Percentiles rank a stretch among this genome's conserved stretches.
Conservation (phyloP, 2,113 vertebrate species). For the Lipophrys pholis region DNA sequence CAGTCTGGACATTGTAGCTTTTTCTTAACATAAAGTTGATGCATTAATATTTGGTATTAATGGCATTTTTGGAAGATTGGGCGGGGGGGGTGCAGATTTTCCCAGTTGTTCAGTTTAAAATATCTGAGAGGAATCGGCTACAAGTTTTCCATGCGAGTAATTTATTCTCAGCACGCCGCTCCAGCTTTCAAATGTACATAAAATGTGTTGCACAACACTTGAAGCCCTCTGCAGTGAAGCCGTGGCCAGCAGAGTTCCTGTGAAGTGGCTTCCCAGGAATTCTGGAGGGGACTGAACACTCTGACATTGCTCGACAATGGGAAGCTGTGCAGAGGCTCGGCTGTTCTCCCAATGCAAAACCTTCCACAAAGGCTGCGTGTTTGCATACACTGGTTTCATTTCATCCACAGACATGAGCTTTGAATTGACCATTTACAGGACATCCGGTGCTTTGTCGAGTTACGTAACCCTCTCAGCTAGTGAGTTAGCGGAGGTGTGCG, state of each 20-base stretch:
- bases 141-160: too few relatives aligned
- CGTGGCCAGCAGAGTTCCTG: conserved; percentile 43
- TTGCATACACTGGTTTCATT: conserved; percentile 40
- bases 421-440: conserved; percentile 12
- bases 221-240: conserved; percentile 6
- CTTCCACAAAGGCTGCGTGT: conserved; percentile 24
- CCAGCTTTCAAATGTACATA: not conserved
- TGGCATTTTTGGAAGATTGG: too few relatives aligned
- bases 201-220: conserved; percentile 56
- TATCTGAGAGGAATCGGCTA: too few relatives aligned
- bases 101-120: too few relatives aligned
- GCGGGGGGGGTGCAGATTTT: too few relatives aligned
- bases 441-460: conserved; percentile 42
- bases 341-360: not conserved
- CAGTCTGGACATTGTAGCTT: too few relatives aligned
- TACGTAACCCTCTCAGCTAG: conserved; percentile 35
- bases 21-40: too few relatives aligned
- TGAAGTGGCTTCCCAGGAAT: conserved; percentile 77
- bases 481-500: not conserved
- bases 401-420: conserved; percentile 15
- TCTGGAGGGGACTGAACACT: conserved; percentile 52
- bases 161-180: too few relatives aligned
- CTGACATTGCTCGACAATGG: conserved; percentile 47
- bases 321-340: conserved; percentile 35
- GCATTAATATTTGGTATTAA: too few relatives aligned